These are phyloP conservation scores for Orbicella faveolata DNA, from an alignment of 64 coral and sea anemone species.

Conservation along the genomic window DNA sequence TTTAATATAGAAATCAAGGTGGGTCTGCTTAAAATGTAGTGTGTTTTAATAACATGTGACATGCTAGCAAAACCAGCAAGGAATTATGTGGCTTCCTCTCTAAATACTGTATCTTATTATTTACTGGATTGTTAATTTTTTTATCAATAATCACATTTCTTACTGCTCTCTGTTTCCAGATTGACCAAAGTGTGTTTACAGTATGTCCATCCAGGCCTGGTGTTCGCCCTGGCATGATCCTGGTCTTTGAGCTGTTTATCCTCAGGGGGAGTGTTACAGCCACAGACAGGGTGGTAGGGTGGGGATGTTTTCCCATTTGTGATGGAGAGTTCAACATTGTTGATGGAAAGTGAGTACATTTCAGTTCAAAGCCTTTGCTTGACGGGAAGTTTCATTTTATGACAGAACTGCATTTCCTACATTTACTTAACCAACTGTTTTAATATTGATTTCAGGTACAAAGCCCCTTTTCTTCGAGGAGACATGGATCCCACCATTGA, in stretches of 20 bases:
- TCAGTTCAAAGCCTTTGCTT: not conserved
- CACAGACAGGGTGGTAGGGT: conserved; percentile 93
- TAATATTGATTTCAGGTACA: conserved; percentile 61
- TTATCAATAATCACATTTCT: not conserved
- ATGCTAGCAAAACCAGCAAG: too few relatives aligned
- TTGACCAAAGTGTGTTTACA: conserved; percentile 99
- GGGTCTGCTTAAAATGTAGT: not conserved
- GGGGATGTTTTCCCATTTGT: conserved; percentile 97
- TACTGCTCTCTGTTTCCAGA: conserved; percentile 45
- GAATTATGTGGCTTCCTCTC: not conserved
- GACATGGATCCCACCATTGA: conserved; percentile 97
- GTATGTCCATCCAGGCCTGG: conserved; percentile 97
- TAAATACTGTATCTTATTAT: too few relatives aligned
- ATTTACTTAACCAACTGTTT: not conserved
- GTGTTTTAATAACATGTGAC: not conserved
- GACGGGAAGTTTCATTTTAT: not conserved
- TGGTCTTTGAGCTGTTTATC: conserved; percentile 97
- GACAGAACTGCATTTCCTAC: not conserved
- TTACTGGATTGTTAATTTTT: not conserved
- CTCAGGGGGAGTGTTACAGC: conserved; percentile 93
- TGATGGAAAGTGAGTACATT: conserved; percentile 86
- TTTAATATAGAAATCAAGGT: conserved; percentile 99
- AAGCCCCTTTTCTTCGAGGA: conserved; percentile 88
- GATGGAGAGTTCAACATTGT: conserved; percentile 98
- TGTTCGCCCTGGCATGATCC: conserved; percentile 94